Conservation (phyloP, 2,888 invertebrate genomes). For the Protonemura montana region DNA sequence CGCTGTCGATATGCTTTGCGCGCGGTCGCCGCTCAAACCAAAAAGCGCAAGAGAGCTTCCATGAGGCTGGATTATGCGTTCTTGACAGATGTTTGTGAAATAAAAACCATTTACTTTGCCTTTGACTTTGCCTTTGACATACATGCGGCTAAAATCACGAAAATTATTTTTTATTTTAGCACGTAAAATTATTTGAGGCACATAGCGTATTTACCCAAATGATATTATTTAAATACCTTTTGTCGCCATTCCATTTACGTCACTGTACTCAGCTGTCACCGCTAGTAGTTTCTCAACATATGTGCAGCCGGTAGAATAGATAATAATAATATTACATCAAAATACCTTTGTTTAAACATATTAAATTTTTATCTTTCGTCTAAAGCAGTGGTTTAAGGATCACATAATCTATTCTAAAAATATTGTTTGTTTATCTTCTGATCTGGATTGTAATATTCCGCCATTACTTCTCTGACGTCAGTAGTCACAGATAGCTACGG, state of each 20-base stretch:
- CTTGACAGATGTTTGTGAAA: neutral
- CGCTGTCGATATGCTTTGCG: neutral
- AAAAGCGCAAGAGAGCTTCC: neutral
- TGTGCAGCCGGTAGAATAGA: neutral
- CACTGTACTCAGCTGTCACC: neutral
- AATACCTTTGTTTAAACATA: neutral
- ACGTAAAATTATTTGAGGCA: too few species aligned
- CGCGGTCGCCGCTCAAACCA: neutral
- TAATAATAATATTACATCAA: neutral
- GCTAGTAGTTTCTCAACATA: neutral
- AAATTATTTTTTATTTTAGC: too few species aligned
- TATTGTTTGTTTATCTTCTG: slow-evolving; percentile 15
- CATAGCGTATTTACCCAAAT: too few species aligned
- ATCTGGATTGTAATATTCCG: slow-evolving; percentile 31
- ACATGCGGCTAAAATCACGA: too few species aligned
- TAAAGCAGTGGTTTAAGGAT: neutral
- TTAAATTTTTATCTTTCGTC: neutral
- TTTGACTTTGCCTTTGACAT: neutral
- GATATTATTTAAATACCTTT: neutral
- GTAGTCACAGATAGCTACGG: slow-evolving; percentile 50
- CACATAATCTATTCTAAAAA: neutral
- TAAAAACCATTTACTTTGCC: neutral
- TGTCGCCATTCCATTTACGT: neutral
- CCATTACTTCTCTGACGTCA: slow-evolving; percentile 35
- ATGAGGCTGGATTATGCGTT: neutral